Base-by-base conservation (phyloP, 2,888 invertebrate species). In the Coleophora flavipennella region DNA sequence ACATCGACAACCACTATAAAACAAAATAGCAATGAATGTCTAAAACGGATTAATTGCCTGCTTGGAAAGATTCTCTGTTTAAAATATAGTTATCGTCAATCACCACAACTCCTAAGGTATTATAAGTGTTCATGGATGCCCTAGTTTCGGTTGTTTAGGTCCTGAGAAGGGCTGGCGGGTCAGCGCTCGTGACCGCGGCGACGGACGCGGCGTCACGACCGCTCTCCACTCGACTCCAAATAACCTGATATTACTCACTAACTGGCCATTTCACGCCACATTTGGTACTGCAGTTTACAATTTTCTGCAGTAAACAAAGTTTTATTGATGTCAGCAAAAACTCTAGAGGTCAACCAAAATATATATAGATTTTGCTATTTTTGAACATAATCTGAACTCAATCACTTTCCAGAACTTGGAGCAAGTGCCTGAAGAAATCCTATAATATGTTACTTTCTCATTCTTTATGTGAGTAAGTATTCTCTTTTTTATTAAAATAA, bases 221-320 rank as follows among this genome's bases (percentile, higher is more conserved):
- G 67, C 66, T 67, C 58, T 65, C 66, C 65, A 71, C 65, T 74
- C 73, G 64, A 63, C 62, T 65, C 68, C 70, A 73, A 76, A 80
- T 75, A 76, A 81, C 80, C 76, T 71, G 75, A 75, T 79, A 79
- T 78, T 80, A 76, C 75, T 79, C 70, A 76, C 78, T 80, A 78
- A 81, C 80, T 75, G 79, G 72, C 74, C 71, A 79, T 79, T 81
- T 80, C 79, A 79, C 80, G 79, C 80, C 70, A 67, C 63, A 64
- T 67, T 72, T 59, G 50, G 53, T 51, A 48, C 48, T 50, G 20
- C 20, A 54, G 57, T 60, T n/a, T 59, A 60, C 65, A 59, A 68
- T 67, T 64, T 61, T 48, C 46, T 46, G 44, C 46, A 46, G 46
- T 51, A 57, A 54, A 51, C 20, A 53, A 56, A 60, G 55, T 59